These are phyloP conservation scores for Diuraphis noxia DNA, from an alignment of 1,140 invertebrate genomes.

Conservation along the genomic window DNA sequence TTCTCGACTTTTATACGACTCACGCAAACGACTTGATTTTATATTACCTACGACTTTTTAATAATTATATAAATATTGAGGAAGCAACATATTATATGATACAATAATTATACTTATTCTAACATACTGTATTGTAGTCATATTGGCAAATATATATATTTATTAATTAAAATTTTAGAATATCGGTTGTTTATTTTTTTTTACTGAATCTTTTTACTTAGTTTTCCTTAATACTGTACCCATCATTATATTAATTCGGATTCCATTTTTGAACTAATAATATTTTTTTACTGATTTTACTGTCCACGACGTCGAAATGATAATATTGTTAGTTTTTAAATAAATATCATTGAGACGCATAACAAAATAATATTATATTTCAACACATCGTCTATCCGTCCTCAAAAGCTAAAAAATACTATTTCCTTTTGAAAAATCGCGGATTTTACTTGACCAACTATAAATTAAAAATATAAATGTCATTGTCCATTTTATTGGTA, in stretches of 20 bases:
- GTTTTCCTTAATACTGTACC: neutral
- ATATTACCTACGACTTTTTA: neutral
- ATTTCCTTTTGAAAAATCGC: neutral
- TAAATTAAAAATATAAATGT: neutral
- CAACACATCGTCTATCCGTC: neutral
- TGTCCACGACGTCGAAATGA: neutral
- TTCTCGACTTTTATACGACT: neutral
- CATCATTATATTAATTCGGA: neutral
- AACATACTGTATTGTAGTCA: neutral
- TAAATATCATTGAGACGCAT: neutral
- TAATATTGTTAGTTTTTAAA: neutral
- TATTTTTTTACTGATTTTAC: no score
- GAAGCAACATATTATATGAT: no score
- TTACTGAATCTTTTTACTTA: neutral
- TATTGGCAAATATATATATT: neutral
- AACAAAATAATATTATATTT: neutral
- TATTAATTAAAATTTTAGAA: neutral
- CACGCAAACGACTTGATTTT: neutral
- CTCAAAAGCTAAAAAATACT: neutral
- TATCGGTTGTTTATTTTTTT: neutral
- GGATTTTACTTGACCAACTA: neutral
- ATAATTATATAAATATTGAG: neutral
- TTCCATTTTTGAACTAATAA: no score
- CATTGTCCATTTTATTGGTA: neutral
- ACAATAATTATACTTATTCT: neutral